phyloP scores from a whole-genome alignment of 1,140 invertebrate species.

The Coenobita brevimanus region DNA sequence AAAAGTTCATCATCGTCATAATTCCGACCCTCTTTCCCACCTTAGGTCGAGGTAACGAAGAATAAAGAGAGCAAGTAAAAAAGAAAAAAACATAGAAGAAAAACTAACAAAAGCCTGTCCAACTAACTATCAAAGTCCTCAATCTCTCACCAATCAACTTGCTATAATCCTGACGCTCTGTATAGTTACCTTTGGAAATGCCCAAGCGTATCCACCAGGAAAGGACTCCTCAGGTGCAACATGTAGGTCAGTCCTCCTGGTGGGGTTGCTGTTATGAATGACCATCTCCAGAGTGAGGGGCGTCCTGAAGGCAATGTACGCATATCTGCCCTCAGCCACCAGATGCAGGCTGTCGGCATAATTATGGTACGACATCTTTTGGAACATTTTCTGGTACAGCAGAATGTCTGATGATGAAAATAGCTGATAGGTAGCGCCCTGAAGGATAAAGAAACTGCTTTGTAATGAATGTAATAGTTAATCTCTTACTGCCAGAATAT shows the following conservation, averaged over 20 bases:
- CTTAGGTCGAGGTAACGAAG: too few species aligned
- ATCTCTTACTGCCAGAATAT: too few species aligned
- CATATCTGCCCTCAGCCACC: constrained; percentile 54
- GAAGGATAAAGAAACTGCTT: too few species aligned
- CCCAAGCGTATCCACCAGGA: constrained; percentile 66
- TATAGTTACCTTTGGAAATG: constrained; percentile 65
- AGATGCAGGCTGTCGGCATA: constrained; percentile 48
- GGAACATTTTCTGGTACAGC: constrained; percentile 62
- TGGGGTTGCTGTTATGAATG: constrained; percentile 43
- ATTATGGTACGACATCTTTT: constrained; percentile 52
- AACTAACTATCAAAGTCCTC: too few species aligned
- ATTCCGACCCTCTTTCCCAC: too few species aligned
- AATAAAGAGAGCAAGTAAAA: too few species aligned
- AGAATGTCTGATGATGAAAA: constrained; percentile 60
- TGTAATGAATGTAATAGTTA: too few species aligned
- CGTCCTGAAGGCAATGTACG: constrained; percentile 64
- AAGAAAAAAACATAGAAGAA: too few species aligned
- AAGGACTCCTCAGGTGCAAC: constrained; percentile 60
- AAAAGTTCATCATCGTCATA: too few species aligned
- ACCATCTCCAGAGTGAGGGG: constrained; percentile 50
- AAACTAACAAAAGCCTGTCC: too few species aligned
- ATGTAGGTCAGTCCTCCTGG: constrained; percentile 52
- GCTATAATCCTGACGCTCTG: too few species aligned
- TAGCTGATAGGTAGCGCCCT: constrained; percentile 64
- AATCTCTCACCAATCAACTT: too few species aligned